Evolutionary conservation across 2,888 invertebrate species (phyloP).

Genomic region (Aleiodes leptofemur): DNA sequence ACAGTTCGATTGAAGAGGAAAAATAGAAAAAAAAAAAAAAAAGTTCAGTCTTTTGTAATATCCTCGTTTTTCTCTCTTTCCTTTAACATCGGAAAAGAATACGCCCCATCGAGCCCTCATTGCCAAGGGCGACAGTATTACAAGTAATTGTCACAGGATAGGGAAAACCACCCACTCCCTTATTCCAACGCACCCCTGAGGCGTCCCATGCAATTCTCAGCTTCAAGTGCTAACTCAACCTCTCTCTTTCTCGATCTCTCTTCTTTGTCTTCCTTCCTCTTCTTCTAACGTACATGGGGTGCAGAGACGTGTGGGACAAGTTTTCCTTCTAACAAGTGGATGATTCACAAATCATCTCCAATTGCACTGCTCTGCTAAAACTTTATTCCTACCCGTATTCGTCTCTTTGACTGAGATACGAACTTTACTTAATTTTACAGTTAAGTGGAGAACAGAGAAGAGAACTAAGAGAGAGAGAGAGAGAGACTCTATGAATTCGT

Average conservation of each 20-base stretch:
- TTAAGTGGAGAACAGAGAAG: constrained; percentile 7
- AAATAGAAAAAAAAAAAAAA: not conserved
- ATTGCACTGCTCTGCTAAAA: constrained; percentile 54
- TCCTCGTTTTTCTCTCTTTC: constrained; percentile 61
- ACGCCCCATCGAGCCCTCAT: constrained; percentile 70
- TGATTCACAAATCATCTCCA: constrained; percentile 73
- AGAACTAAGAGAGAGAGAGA: too few relatives aligned
- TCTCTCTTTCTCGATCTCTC: constrained; percentile 44
- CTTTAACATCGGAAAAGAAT: constrained; percentile 52
- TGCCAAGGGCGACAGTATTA: constrained; percentile 71
- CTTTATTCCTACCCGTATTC: constrained; percentile 51
- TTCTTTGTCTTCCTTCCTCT: not conserved
- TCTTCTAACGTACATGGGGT: not conserved
- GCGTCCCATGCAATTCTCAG: constrained; percentile 43
- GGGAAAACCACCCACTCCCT: constrained; percentile 50
- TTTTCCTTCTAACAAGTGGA: constrained; percentile 71
- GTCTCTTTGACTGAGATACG: constrained; percentile 37
- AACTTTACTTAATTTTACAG: constrained; percentile 30
- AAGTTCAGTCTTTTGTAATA: constrained; percentile 56
- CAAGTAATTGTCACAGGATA: constrained; percentile 73
- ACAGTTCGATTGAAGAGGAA: constrained; percentile 16
- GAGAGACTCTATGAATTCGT: constrained; percentile 37
- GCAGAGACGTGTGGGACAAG: constrained; percentile 58
- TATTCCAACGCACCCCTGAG: constrained; percentile 35
- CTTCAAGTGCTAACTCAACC: constrained; percentile 30